These are phyloP conservation scores for Scopus umbretta DNA, from an alignment of 2,113 vertebrate genomes.

Conservation along the genomic window DNA sequence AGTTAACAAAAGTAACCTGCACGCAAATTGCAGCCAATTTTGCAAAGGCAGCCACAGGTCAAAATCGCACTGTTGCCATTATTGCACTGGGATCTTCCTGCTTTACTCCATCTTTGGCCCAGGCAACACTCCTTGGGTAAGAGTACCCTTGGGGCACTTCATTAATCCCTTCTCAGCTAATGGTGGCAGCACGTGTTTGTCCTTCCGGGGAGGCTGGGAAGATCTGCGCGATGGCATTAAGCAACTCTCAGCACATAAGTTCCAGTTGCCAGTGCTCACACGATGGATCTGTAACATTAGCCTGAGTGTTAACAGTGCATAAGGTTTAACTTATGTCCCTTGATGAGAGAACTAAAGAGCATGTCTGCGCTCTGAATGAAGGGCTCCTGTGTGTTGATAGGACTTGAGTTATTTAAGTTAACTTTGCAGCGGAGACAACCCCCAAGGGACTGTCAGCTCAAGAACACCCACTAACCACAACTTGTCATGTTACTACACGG, in stretches of 20 bases:
- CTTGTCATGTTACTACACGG: not conserved
- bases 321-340: not conserved
- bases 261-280: not conserved
- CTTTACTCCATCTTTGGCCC: not conserved
- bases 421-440: conserved; percentile 13
- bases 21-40: not conserved
- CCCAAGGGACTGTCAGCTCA: conserved; percentile 45
- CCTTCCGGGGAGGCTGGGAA: not conserved
- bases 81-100: not conserved
- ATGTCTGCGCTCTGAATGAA: conserved; percentile 9
- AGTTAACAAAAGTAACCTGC: not conserved
- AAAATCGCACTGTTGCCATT: accelerated
- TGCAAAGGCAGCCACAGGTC: not conserved
- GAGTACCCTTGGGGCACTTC: not conserved
- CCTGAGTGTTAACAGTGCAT: not conserved
- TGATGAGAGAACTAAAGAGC: conserved; percentile 21
- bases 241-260: accelerated
- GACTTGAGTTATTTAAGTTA: conserved; percentile 50
- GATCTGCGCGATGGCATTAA: not conserved
- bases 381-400: conserved; percentile 23
- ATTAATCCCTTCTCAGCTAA: not conserved
- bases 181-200: not conserved
- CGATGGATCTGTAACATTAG: not conserved
- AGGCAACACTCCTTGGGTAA: not conserved
- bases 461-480: conserved; percentile 39